phyloP scores from a whole-genome alignment of 2,888 invertebrate species.

The Teinopalpus imperialis region DNA sequence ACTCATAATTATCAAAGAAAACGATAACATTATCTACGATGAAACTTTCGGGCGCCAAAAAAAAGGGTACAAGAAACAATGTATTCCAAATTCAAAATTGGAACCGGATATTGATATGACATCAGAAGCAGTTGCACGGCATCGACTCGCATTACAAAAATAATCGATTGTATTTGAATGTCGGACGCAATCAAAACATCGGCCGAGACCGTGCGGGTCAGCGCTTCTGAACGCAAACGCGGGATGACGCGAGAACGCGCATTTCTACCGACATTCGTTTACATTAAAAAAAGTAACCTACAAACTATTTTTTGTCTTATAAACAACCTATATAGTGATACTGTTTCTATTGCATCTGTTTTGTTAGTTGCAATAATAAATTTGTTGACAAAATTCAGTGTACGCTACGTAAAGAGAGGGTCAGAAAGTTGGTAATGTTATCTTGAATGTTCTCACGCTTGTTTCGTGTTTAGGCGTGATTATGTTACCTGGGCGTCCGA shows the following conservation, averaged over 20 bases:
- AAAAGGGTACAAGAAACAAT: too few species aligned
- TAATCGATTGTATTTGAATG: conserved; percentile 77
- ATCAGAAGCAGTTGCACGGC: conserved; percentile 41
- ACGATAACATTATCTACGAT: not conserved
- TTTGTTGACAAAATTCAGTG: conserved; percentile 41
- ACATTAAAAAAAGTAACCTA: not conserved
- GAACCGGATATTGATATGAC: conserved; percentile 43
- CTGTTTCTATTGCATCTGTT: not conserved
- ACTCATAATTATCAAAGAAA: too few species aligned
- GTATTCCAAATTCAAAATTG: conserved; percentile 48
- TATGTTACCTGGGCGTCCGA: conserved; percentile 47
- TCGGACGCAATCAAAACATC: conserved; percentile 78
- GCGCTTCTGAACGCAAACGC: conserved; percentile 73
- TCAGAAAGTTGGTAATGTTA: conserved; percentile 54
- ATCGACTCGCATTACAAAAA: conserved; percentile 70
- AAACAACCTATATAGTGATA: not conserved
- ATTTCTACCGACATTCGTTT: conserved; percentile 37
- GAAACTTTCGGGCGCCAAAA: conserved; percentile 21
- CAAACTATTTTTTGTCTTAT: conserved; percentile 2
- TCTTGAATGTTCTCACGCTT: conserved; percentile 71
- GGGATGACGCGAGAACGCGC: conserved; percentile 65
- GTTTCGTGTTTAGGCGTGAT: conserved; percentile 57
- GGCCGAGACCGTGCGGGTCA: conserved; percentile 62
- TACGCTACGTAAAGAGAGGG: conserved; percentile 57
- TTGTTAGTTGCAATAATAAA: conserved; percentile 29